Percentiles rank a stretch among this genome's conserved stretches.
These are phyloP conservation scores for Drosophila melanogaster DNA, from an alignment of 1,140 invertebrate genomes.

Conservation along the genomic window DNA sequence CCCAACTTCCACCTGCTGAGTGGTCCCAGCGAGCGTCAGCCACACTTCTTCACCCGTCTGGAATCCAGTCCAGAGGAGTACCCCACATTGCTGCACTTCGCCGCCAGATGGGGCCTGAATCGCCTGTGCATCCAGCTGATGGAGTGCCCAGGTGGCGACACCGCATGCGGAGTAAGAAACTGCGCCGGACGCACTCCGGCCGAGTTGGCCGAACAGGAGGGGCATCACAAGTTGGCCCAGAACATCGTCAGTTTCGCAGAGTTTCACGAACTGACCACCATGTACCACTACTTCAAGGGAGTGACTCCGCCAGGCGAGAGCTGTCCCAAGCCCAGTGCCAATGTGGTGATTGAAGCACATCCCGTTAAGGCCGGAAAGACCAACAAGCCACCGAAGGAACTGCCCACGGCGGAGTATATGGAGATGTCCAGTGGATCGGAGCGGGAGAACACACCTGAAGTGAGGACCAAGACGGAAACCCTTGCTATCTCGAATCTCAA, in stretches of 20 bases:
- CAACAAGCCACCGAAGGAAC: slow-evolving; percentile 61
- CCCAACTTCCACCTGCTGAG: slow-evolving; percentile 91
- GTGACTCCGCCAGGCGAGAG: slow-evolving; percentile 85
- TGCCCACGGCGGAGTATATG: slow-evolving; percentile 77
- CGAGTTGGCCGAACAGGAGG: slow-evolving; percentile 91
- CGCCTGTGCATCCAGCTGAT: slow-evolving; percentile 92
- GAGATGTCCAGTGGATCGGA: slow-evolving; percentile 84
- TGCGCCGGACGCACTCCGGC: slow-evolving; percentile 91
- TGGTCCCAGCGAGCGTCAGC: slow-evolving; percentile 85
- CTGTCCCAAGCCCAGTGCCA: slow-evolving; percentile 44
- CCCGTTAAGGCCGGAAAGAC: slow-evolving; percentile 41
- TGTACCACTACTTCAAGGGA: slow-evolving; percentile 93
- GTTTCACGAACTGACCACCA: slow-evolving; percentile 92
- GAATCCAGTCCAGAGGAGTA: slow-evolving; percentile 89
- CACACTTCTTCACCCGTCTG: slow-evolving; percentile 72
- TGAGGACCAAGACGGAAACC: slow-evolving; percentile 66
- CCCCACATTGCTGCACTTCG: slow-evolving; percentile 94
- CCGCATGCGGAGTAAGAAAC: slow-evolving; percentile 92
- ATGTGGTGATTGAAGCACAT: slow-evolving; percentile 68
- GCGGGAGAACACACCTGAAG: slow-evolving; percentile 73
- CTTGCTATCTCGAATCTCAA: slow-evolving; percentile 83
- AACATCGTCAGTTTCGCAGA: slow-evolving; percentile 91
- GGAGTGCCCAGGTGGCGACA: slow-evolving; percentile 92
- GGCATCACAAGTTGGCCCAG: slow-evolving; percentile 89
- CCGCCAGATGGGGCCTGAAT: slow-evolving; percentile 93